Conservation (phyloP, 1,140 invertebrate species). For the Cephus cinctus region DNA sequence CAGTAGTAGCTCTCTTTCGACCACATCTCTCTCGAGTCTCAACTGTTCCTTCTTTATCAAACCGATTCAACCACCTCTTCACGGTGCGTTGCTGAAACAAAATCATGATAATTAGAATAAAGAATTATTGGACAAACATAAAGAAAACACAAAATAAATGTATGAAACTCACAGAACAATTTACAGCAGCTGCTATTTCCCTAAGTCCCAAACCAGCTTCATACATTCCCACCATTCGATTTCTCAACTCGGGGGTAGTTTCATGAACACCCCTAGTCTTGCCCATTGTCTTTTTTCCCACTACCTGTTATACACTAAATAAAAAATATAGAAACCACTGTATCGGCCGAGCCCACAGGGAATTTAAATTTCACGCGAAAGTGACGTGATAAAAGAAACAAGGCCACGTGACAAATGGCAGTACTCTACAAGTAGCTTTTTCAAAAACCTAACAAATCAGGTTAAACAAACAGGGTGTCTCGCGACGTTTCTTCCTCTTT, state of each 20-base stretch:
- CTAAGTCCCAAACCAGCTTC: slow-evolving; percentile 49
- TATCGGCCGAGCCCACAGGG: too few species aligned
- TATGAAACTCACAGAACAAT: slow-evolving; percentile 45
- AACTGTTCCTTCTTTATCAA: slow-evolving; percentile 52
- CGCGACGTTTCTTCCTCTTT: slow-evolving; percentile 10
- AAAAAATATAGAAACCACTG: not conserved
- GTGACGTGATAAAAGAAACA: slow-evolving; percentile 26
- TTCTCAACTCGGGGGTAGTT: slow-evolving; percentile 51
- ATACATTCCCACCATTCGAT: slow-evolving; percentile 55
- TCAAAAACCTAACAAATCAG: slow-evolving; percentile 15
- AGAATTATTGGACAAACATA: slow-evolving; percentile 3
- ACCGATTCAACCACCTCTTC: slow-evolving; percentile 53
- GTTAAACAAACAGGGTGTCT: slow-evolving; percentile 13
- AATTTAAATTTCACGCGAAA: slow-evolving; percentile 32
- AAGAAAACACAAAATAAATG: slow-evolving; percentile 9
- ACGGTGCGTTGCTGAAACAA: slow-evolving; percentile 51
- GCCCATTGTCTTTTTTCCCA: slow-evolving; percentile 36
- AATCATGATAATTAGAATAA: slow-evolving; percentile 1
- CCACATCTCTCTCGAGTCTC: slow-evolving; percentile 52
- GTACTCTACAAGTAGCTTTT: slow-evolving; percentile 20
- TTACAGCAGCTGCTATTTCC: slow-evolving; percentile 50
- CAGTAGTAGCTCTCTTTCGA: slow-evolving; percentile 51
- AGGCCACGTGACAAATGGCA: slow-evolving; percentile 34
- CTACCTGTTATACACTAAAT: not conserved
- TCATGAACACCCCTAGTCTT: slow-evolving; percentile 54